Evolutionary conservation across 2,113 vertebrate species (phyloP), one percentile per base, ranked within the genome.

Genomic region (Ancistrus triradiatus): DNA sequence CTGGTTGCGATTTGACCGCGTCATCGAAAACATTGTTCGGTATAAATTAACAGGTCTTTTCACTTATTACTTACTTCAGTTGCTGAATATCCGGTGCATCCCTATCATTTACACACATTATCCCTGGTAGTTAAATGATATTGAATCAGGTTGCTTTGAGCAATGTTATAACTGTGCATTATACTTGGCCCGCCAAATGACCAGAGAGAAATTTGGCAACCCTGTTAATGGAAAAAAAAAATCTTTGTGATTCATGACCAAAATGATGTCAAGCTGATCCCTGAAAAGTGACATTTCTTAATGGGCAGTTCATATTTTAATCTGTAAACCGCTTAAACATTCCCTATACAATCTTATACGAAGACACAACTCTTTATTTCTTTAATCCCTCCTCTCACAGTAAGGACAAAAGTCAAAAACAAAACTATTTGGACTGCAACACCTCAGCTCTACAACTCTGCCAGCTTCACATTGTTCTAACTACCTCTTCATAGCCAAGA

Each of bases 391-490:
- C 38, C 13, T 42, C 38, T 42, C n/a, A 42, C 37, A n/a, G 6
- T 42, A 6, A 42, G n/a, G n/a, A 42, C n/a, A n/a, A 42, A n/a
- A 6, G 6, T 3, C 3, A 42, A 8, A 19, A 2, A 1, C 6
- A 28, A 3, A 25, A 57, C 3, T 44, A 31, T 8, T 46, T 18
- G 42, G 22, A 62, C 52, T 62, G 24, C 59, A 51, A 61, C 33
- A 71, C 57, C 15, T 61, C 57, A 50, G 10, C n/a, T n/a, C 13
- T 52, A 37, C 11, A 40, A 47, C 9, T 58, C 2, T 25, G 8
- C 18, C 47, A 59, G 15, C 11, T 18, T 37, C 11, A 43, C 51
- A 58, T 19, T 62, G 1, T 10, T 48, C n/a, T 63, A 52, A 52
- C 42, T 35, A 33, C n/a, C 18, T 15, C 44, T 37, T 49, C 27